phyloP scores from a whole-genome alignment of 2,888 invertebrate species.

The Diaphora mendica region DNA sequence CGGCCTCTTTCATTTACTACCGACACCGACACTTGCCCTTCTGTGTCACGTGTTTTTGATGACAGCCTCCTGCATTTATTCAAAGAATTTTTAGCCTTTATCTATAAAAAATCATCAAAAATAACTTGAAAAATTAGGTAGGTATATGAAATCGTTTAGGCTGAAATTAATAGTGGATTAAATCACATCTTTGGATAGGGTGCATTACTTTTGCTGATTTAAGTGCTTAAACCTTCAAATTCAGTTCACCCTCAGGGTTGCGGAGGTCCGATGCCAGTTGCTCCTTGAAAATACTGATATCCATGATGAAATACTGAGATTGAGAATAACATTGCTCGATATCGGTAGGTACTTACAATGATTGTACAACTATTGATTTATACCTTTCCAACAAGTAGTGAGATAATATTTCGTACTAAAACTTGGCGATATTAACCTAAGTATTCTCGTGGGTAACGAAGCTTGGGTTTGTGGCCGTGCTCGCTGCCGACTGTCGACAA shows the following conservation, averaged over 20 bases:
- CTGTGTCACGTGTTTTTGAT: constrained; percentile 89
- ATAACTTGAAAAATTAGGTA: background rate
- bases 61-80: constrained; percentile 86
- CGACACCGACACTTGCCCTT: constrained; percentile 78
- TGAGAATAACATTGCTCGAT: background rate
- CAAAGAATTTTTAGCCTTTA: background rate
- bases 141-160: background rate
- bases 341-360: background rate
- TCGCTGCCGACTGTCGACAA: constrained; percentile 91
- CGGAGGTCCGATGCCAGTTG: too few species aligned
- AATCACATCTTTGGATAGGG: background rate
- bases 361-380: background rate
- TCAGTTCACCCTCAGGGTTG: too few species aligned
- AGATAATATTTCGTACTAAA: background rate
- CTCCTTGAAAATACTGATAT: too few species aligned
- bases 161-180: background rate
- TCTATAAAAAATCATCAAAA: background rate
- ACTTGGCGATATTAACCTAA: constrained; percentile 82
- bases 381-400: background rate
- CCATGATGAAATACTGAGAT: background rate
- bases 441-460: constrained; percentile 87
- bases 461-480: constrained; percentile 77
- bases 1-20: constrained; percentile 83
- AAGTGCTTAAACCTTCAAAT: too few species aligned
- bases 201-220: background rate